A percentile compares a stretch with the other conserved stretches of the same genome.
Conservation (phyloP, 2,113 vertebrate species). For the Pomatorhinus ruficollis region DNA sequence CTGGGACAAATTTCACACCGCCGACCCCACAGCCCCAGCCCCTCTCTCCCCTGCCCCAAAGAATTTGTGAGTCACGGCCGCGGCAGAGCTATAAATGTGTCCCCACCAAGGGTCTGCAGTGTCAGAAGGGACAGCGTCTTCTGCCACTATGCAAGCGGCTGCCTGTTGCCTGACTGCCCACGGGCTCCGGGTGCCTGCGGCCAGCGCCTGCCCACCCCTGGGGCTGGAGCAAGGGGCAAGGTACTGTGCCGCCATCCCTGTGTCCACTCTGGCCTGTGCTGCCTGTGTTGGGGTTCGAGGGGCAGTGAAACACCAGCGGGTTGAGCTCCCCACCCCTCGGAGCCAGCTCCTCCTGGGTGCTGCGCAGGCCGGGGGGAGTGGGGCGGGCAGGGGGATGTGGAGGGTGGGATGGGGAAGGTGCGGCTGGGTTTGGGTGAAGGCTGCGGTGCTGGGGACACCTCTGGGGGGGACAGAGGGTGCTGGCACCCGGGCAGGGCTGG, state of each 20-base stretch:
- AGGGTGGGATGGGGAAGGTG: neutral
- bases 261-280: fast-evolving
- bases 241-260: neutral
- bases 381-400: fast-evolving
- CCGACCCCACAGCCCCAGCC: neutral
- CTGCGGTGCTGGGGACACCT: neutral
- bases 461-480: neutral
- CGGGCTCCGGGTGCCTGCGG: neutral
- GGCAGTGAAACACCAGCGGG: neutral
- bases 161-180: neutral
- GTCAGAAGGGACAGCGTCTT: neutral
- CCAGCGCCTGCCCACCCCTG: neutral
- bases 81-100: constrained; percentile 66
- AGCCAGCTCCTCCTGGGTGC: neutral
- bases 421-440: neutral
- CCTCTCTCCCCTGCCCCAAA: neutral
- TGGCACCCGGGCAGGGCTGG: neutral
- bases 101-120: neutral
- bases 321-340: neutral
- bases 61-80: constrained; percentile 26
- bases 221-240: neutral
- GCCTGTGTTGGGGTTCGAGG: fast-evolving
- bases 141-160: neutral
- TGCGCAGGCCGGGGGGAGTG: neutral
- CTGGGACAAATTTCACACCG: constrained; percentile 78